phyloP scores from a whole-genome alignment of 1,140 invertebrate species.

The Nasonia vitripennis region DNA sequence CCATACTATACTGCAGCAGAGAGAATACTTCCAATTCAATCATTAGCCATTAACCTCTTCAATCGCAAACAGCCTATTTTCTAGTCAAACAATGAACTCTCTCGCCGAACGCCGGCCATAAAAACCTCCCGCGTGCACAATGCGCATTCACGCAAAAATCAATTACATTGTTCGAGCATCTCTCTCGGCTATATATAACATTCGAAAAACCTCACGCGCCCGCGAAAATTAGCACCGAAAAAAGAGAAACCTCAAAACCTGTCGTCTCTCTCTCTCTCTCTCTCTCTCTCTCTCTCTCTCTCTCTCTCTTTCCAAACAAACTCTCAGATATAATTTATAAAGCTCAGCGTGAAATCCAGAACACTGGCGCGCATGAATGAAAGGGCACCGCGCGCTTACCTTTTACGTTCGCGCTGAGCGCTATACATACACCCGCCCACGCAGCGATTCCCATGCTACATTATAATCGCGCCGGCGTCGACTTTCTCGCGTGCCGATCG shows the following conservation, averaged over 20 bases:
- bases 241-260: no score
- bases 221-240: not conserved
- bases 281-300: no score
- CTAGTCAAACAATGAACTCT: not conserved
- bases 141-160: not conserved
- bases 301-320: not conserved
- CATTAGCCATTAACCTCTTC: not conserved
- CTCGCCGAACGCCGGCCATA: not conserved
- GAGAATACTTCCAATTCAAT: not conserved
- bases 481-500: slow-evolving; percentile 21
- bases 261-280: no score
- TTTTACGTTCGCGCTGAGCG: not conserved
- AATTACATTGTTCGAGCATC: not conserved
- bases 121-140: not conserved
- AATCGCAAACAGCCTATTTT: not conserved
- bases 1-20: no score
- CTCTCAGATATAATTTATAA: not conserved
- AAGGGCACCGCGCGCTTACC: not conserved
- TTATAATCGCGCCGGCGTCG: slow-evolving; percentile 13
- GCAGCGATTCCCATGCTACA: not conserved
- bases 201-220: not conserved
- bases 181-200: not conserved
- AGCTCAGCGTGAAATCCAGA: not conserved
- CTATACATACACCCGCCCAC: not conserved
- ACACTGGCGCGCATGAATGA: not conserved